These are phyloP conservation scores for Hedychridium roseum DNA, from an alignment of 2,888 invertebrate genomes.

Conservation along the genomic window DNA sequence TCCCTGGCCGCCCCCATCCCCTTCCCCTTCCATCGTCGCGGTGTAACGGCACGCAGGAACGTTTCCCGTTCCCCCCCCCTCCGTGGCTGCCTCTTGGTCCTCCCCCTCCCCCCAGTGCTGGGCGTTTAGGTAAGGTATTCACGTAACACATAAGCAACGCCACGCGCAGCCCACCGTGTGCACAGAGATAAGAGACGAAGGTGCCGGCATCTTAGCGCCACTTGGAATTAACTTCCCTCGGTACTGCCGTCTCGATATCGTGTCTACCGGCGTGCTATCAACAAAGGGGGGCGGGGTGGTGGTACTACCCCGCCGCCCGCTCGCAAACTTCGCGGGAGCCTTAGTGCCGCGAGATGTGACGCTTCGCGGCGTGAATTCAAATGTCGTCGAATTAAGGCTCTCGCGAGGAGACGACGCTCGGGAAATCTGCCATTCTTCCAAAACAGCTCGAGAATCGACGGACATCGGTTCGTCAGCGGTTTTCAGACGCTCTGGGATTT, in stretches of 20 bases:
- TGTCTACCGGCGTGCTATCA: slow-evolving; percentile 28
- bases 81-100: slow-evolving; percentile 8
- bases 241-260: slow-evolving; percentile 32
- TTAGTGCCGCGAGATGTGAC: background rate
- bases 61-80: slow-evolving; percentile 22
- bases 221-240: slow-evolving; percentile 51
- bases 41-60: slow-evolving; percentile 32
- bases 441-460: no score
- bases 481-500: no score
- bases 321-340: slow-evolving; percentile 24
- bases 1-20: slow-evolving; percentile 20
- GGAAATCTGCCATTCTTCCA: no score
- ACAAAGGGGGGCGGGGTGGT: slow-evolving; percentile 20
- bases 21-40: slow-evolving; percentile 10
- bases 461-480: no score
- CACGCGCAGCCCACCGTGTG: slow-evolving; percentile 59
- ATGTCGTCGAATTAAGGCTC: no score
- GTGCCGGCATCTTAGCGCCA: slow-evolving; percentile 57
- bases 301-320: no score
- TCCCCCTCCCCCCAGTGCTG: slow-evolving; percentile 22
- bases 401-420: no score
- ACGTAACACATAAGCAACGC: slow-evolving; percentile 63
- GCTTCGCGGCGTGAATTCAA: background rate
- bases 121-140: slow-evolving; percentile 61
- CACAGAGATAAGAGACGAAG: slow-evolving; percentile 59